phyloP scores from a whole-genome alignment of 2,113 vertebrate genomes.

The Larimichthys crocea region DNA sequence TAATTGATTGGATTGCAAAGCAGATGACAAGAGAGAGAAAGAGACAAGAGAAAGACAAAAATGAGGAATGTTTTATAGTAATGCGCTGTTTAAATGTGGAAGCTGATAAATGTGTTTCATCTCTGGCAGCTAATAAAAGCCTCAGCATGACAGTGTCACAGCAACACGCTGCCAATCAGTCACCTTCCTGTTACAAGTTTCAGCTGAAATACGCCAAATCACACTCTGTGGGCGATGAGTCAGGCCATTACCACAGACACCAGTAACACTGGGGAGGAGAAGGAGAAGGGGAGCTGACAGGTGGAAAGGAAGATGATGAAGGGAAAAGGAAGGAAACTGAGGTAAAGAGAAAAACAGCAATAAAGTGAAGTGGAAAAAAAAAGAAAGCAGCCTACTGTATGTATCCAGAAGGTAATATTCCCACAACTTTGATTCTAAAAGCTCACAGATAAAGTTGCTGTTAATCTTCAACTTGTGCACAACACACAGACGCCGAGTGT shows the following conservation, averaged over 20 bases:
- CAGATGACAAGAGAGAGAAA: not conserved
- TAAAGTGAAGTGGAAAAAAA: constrained; percentile 11
- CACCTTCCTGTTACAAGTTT: constrained; percentile 18
- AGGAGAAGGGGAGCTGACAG: constrained; percentile 32
- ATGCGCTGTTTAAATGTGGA: constrained; percentile 3
- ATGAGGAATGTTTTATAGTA: not conserved
- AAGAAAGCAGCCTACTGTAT: not conserved
- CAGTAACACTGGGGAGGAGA: constrained; percentile 9
- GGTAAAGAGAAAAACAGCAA: not conserved
- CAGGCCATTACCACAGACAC: constrained; percentile 55
- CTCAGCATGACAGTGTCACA: not conserved
- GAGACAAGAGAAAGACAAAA: not conserved
- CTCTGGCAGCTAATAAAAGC: constrained; percentile 21
- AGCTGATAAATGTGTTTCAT: constrained; percentile 3
- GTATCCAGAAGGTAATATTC: constrained; percentile 24
- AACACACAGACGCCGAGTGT: constrained; percentile 44
- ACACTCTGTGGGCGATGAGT: constrained; percentile 42
- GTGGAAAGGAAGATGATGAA: not conserved
- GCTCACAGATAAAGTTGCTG: constrained; percentile 3
- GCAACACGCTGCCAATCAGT: constrained; percentile 25
- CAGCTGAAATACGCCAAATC: constrained; percentile 32
- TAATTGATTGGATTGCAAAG: constrained; percentile 48
- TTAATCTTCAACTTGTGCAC: constrained; percentile 58
- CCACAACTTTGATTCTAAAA: constrained; percentile 39
- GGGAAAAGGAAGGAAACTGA: not conserved